Conservation (phyloP, 2,113 vertebrate species). For the Hippocampus guttulatus region DNA sequence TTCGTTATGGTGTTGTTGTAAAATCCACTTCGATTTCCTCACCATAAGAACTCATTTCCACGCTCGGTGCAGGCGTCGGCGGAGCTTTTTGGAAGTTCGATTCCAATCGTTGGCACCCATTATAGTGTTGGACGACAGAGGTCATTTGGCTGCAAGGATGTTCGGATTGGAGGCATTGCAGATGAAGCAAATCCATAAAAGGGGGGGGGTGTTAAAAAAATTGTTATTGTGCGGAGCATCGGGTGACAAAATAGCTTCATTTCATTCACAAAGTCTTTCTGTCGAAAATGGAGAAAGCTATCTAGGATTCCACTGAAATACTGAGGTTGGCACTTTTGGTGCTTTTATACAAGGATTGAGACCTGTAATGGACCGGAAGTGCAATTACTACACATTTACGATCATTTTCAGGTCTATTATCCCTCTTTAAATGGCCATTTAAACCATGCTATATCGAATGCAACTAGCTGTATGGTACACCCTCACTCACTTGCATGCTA, state of each 20-base stretch:
- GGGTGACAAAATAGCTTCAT: not conserved
- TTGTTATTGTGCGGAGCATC: not conserved
- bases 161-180: not conserved
- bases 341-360: not conserved
- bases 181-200: not conserved
- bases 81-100: not conserved
- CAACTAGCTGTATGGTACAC: not conserved
- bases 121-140: not conserved
- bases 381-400: conserved; percentile 18
- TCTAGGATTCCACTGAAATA: not conserved
- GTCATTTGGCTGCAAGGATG: not conserved
- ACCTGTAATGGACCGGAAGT: conserved; percentile 14
- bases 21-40: not conserved
- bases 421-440: not conserved
- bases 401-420: not conserved
- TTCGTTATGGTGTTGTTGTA: not conserved
- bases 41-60: not conserved
- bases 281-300: not conserved
- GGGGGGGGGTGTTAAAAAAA: too few species aligned
- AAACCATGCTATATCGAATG: not conserved
- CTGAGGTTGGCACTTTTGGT: conserved; percentile 12
- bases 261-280: not conserved
- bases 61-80: not conserved
- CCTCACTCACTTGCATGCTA: not conserved
- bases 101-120: not conserved